These are phyloP conservation scores for Penaeus chinensis DNA, from an alignment of 1,140 invertebrate genomes.

Conservation along the genomic window DNA sequence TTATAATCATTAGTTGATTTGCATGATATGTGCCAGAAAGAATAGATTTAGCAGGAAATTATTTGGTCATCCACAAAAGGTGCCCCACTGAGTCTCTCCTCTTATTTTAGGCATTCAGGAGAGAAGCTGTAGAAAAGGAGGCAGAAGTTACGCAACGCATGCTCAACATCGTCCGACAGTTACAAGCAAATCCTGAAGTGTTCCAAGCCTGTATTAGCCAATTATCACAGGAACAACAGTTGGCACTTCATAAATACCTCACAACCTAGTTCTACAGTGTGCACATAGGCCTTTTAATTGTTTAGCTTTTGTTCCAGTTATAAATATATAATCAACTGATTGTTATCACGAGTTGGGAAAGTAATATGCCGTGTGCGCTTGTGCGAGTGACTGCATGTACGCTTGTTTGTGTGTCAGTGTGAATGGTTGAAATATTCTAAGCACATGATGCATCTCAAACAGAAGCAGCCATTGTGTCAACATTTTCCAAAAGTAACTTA, in stretches of 20 bases:
- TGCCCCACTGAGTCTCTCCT: background rate
- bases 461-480: no score
- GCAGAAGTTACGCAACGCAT: slow-evolving; percentile 76
- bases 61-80: background rate
- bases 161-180: slow-evolving; percentile 80
- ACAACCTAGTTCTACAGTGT: slow-evolving; percentile 28
- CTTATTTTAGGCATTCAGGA: slow-evolving; percentile 87
- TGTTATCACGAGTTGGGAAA: no score
- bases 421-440: no score
- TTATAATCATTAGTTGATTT: no score
- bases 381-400: no score
- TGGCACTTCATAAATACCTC: slow-evolving; percentile 80
- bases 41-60: no score
- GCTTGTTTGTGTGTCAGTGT: no score
- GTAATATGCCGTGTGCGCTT: no score
- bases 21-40: no score
- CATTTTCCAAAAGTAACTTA: no score
- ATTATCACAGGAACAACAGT: slow-evolving; percentile 82
- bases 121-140: slow-evolving; percentile 81
- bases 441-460: no score
- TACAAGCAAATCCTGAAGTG: slow-evolving; percentile 76
- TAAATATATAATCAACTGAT: no score
- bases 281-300: background rate
- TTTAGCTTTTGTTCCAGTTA: background rate
- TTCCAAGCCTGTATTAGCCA: slow-evolving; percentile 84